phyloP scores from a whole-genome alignment of 64 coral and sea anemone genomes.

The Pocillopora damicornis region DNA sequence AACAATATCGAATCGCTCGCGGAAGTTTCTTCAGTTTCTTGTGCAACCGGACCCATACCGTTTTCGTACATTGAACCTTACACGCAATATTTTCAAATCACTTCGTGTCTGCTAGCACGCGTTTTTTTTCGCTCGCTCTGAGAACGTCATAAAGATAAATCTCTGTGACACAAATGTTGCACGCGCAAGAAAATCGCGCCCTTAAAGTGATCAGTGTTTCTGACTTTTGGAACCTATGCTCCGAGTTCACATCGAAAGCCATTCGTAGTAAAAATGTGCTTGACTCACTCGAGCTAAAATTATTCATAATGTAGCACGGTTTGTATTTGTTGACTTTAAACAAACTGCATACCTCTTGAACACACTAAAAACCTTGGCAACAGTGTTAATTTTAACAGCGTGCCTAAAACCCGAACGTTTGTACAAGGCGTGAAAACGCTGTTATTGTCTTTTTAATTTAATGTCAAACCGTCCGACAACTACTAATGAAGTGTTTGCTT shows the following conservation, averaged over 20 bases:
- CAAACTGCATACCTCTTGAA: conserved; percentile 24
- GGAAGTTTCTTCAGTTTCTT: conserved; percentile 20
- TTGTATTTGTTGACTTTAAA: conserved; percentile 32
- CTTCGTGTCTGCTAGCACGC: background rate
- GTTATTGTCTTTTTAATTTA: background rate
- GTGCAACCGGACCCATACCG: conserved; percentile 14
- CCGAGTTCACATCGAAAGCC: background rate
- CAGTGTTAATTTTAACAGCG: conserved; percentile 15
- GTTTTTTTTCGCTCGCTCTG: background rate
- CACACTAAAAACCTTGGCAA: conserved; percentile 17
- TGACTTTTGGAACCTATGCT: background rate
- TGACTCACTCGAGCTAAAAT: conserved; percentile 9
- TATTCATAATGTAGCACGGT: conserved; percentile 16
- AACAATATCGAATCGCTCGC: conserved; percentile 30
- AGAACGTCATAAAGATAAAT: conserved; percentile 11
- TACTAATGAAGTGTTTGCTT: conserved; percentile 1
- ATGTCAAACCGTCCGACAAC: background rate
- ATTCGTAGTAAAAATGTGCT: conserved; percentile 5
- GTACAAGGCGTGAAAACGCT: background rate
- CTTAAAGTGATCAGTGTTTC: background rate
- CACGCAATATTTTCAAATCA: conserved; percentile 18
- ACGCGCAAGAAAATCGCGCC: background rate
- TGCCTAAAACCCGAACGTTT: background rate
- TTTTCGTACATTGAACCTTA: background rate
- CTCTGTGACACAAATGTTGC: conserved; percentile 3